These are phyloP conservation scores for Saccostrea echinata DNA, from an alignment of 1,140 invertebrate species.

Conservation along the genomic window DNA sequence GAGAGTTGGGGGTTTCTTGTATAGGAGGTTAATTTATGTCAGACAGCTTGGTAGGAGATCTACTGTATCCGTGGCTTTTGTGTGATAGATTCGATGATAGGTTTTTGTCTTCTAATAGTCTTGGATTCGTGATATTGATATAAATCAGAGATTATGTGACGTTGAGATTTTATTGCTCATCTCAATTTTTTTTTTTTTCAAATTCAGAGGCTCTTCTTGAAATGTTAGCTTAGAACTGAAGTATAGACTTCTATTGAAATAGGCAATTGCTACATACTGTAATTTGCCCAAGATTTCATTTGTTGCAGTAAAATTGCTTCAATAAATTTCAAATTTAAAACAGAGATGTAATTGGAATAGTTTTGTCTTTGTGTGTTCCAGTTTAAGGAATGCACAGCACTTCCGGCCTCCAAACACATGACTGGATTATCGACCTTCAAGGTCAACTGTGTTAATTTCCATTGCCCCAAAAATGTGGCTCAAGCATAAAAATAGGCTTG, in stretches of 20 bases:
- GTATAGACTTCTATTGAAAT: too few relatives aligned
- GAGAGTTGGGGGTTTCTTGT: background rate
- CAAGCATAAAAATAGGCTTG: slow-evolving; percentile 1
- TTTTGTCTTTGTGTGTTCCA: slow-evolving; percentile 3
- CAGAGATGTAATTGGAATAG: background rate
- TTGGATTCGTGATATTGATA: background rate
- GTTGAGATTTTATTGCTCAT: too few relatives aligned
- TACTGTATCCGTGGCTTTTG: background rate
- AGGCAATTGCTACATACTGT: too few relatives aligned
- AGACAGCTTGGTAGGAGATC: slow-evolving; percentile 6
- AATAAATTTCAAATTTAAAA: too few relatives aligned
- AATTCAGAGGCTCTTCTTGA: too few relatives aligned
- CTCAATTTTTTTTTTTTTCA: too few relatives aligned
- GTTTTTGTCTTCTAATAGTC: background rate
- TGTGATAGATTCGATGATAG: slow-evolving; percentile 4
- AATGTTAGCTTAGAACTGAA: too few relatives aligned
- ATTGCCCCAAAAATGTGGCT: background rate
- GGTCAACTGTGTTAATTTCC: background rate
- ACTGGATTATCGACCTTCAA: slow-evolving; percentile 8
- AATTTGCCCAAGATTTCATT: too few relatives aligned
- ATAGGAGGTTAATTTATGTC: slow-evolving; percentile 37
- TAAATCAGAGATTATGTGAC: too few relatives aligned
- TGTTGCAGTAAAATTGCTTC: too few relatives aligned
- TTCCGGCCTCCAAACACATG: slow-evolving; percentile 28
- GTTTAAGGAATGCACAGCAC: background rate